Evolutionary conservation across 2,888 invertebrate species (phyloP).

Genomic region (Eristalis pertinax): DNA sequence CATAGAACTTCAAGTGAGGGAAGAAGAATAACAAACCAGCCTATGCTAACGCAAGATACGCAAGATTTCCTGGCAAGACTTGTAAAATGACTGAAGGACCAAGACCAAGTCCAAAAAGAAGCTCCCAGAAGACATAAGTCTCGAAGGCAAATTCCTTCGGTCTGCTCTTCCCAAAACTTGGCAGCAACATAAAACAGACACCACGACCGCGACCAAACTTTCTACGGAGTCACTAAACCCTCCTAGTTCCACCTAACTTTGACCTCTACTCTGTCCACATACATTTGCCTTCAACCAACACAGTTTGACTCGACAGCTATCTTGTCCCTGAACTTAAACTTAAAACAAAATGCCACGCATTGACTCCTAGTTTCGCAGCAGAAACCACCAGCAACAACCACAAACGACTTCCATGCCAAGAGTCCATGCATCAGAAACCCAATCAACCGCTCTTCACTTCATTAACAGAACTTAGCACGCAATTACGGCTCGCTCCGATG

Average conservation of each 20-base stretch:
- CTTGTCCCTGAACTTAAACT: background rate
- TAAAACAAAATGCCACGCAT: background rate
- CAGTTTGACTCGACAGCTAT: background rate
- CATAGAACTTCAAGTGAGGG: too few relatives aligned
- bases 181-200: too few relatives aligned
- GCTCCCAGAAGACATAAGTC: too few relatives aligned
- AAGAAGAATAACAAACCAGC: too few relatives aligned
- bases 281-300: background rate
- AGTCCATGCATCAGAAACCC: background rate
- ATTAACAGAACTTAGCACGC: background rate
- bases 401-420: background rate
- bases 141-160: too few relatives aligned
- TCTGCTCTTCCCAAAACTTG: too few relatives aligned
- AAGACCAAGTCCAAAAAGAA: too few relatives aligned
- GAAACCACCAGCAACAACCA: background rate
- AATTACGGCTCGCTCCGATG: background rate
- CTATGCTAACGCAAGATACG: too few relatives aligned
- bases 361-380: background rate
- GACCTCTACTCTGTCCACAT: background rate
- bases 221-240: too few relatives aligned
- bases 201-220: too few relatives aligned
- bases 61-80: too few relatives aligned
- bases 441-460: background rate
- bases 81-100: too few relatives aligned
- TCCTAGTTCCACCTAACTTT: background rate